phyloP scores from a whole-genome alignment of 2,113 vertebrate species.

The Myiagra hebetior region DNA sequence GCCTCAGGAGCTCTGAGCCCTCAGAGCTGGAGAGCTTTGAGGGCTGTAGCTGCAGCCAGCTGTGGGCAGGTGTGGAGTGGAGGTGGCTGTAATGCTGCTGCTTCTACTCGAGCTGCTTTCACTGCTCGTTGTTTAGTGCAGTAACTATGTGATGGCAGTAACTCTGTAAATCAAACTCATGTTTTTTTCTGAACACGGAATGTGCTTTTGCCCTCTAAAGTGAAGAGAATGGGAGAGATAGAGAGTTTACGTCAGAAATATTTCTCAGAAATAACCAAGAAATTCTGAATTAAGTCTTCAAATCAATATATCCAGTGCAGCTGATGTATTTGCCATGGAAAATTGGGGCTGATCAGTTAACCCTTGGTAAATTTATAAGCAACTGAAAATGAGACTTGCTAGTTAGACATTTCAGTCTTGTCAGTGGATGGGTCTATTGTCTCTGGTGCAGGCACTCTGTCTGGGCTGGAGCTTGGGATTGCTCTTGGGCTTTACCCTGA shows the following conservation, averaged over 20 bases:
- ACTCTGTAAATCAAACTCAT: background rate
- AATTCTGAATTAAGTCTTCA: background rate
- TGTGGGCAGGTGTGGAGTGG: background rate
- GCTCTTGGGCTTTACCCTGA: rapidly evolving
- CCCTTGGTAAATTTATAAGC: background rate
- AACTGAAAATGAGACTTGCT: background rate
- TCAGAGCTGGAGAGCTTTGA: background rate
- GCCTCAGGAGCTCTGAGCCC: background rate
- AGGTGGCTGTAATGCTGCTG: background rate
- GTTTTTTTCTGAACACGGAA: background rate
- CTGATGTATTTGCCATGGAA: background rate
- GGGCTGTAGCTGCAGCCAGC: background rate
- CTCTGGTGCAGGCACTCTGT: background rate
- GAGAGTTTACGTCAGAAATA: background rate
- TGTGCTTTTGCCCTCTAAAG: background rate
- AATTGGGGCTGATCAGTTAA: background rate
- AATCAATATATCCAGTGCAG: background rate
- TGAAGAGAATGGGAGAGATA: background rate
- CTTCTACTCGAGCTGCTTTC: background rate
- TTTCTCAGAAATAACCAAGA: conserved; percentile 2
- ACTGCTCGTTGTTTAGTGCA: background rate
- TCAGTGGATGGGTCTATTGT: no score
- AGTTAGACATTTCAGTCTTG: background rate
- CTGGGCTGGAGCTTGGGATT: rapidly evolving
- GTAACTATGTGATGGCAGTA: background rate